Evolutionary conservation across 2,113 vertebrate species (phyloP).

Genomic region (Apaloderma vittatum): DNA sequence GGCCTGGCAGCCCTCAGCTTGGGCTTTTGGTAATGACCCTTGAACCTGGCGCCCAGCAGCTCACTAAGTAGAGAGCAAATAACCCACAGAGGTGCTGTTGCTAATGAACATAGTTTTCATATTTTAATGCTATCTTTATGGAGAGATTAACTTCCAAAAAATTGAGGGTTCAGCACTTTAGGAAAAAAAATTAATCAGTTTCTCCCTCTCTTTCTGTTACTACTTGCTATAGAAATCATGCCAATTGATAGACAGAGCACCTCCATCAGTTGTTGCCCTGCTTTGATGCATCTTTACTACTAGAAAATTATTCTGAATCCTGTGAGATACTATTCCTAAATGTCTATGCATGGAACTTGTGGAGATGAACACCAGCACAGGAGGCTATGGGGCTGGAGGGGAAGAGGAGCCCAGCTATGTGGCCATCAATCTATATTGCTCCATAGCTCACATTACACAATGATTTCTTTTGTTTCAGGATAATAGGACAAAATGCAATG

Average conservation of each 20-base stretch:
- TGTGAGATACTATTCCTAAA: not conserved
- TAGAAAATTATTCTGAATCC: not conserved
- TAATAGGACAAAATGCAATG: not conserved
- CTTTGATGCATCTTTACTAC: not conserved
- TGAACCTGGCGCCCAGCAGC: not conserved
- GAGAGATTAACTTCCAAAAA: not conserved
- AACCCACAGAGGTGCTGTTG: not conserved
- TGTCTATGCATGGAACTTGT: not conserved
- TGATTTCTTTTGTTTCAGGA: not conserved
- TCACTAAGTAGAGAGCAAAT: not conserved
- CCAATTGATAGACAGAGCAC: not conserved
- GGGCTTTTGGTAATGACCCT: not conserved
- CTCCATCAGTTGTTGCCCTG: not conserved
- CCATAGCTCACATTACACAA: not conserved
- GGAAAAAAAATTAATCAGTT: too few relatives aligned
- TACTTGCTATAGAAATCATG: not conserved
- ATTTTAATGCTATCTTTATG: not conserved
- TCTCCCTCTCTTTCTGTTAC: not conserved
- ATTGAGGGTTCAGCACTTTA: not conserved
- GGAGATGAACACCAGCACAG: not conserved
- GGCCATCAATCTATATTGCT: not conserved
- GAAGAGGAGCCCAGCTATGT: not conserved
- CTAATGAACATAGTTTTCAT: not conserved
- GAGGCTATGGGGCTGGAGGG: not conserved
- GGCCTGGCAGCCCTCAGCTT: not conserved